Conservation (phyloP, 2,888 invertebrate genomes). For the Meiosimyza decipiens region DNA sequence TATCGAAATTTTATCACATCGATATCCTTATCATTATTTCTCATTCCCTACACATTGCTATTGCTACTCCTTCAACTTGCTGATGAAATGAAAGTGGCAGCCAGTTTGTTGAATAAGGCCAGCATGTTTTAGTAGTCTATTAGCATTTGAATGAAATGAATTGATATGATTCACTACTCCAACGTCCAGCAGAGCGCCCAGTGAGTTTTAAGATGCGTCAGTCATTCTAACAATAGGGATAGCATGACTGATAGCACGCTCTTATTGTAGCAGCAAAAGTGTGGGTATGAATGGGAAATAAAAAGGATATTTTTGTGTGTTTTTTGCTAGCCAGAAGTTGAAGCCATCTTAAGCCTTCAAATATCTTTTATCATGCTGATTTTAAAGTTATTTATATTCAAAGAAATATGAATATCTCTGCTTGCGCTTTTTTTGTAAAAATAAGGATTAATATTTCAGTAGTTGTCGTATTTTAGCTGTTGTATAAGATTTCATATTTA, state of each 20-base stretch:
- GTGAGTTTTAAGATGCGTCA: too few species aligned
- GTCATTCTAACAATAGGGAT: too few species aligned
- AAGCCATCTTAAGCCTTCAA: not conserved
- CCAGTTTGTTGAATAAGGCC: not conserved
- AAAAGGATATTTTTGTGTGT: too few species aligned
- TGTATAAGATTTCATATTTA: too few species aligned
- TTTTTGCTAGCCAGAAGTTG: too few species aligned
- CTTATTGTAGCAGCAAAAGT: not conserved
- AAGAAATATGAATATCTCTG: not conserved
- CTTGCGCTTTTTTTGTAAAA: not conserved
- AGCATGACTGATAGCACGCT: not conserved
- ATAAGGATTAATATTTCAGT: too few species aligned
- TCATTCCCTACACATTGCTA: too few species aligned
- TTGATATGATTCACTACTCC: not conserved
- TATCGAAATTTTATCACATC: too few species aligned
- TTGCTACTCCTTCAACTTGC: not conserved
- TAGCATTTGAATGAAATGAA: constrained; percentile 37
- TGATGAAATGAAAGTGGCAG: constrained; percentile 17
- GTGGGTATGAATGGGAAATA: too few species aligned
- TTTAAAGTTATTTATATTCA: not conserved
- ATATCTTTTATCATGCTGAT: not conserved
- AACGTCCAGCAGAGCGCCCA: too few species aligned
- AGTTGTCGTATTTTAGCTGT: too few species aligned
- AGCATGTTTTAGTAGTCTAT: constrained; percentile 26
- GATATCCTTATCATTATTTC: too few species aligned